Evolutionary conservation across 2,797 vertebrate genomes (phyloP).

Genomic region (Limosa lapponica): DNA sequence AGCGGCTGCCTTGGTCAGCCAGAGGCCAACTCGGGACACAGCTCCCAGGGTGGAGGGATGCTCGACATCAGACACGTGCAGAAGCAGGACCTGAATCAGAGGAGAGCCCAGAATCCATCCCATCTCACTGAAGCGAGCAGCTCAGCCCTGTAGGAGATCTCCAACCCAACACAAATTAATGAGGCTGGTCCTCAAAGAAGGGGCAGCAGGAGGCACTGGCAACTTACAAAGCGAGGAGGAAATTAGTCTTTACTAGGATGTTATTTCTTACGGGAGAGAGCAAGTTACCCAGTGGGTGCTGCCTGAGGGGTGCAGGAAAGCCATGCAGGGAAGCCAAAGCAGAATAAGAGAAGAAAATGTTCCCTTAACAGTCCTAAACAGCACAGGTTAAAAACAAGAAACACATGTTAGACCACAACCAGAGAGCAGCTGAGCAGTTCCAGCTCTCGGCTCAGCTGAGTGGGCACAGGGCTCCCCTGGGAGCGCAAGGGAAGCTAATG

Average conservation of each 20-base stretch:
- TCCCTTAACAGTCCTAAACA: neutral
- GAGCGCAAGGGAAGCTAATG: neutral
- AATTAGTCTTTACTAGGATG: neutral
- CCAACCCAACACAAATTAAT: neutral
- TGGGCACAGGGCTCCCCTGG: neutral
- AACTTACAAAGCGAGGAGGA: neutral
- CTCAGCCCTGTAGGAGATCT: neutral
- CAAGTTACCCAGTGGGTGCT: neutral
- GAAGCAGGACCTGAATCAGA: neutral
- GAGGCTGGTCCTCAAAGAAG: neutral
- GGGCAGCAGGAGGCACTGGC: neutral
- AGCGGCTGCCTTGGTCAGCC: neutral
- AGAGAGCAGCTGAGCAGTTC: neutral
- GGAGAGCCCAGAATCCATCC: neutral
- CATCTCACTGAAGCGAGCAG: neutral
- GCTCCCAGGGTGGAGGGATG: neutral
- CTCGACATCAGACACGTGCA: neutral
- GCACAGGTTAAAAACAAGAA: neutral
- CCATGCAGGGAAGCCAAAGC: neutral
- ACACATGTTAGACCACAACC: neutral
- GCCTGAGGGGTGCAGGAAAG: neutral
- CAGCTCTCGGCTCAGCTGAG: neutral
- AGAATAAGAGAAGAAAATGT: neutral
- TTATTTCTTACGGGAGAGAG: neutral
- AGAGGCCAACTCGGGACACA: conserved; percentile 9